These are phyloP conservation scores for Notechis scutatus DNA, from an alignment of 2,113 vertebrate species.

Conservation along the genomic window DNA sequence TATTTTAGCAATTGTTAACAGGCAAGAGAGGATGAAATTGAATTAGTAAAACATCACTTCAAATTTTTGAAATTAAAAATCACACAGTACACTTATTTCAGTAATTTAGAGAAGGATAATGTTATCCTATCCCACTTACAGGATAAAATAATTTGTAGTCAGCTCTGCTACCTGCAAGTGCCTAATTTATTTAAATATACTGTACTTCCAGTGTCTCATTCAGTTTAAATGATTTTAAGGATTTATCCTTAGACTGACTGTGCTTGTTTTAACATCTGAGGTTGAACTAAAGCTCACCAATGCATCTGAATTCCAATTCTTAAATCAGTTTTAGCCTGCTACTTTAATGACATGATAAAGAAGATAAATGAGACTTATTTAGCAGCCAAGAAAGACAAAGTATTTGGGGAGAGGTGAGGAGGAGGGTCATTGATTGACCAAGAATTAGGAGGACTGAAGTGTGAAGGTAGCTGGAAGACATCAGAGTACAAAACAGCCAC, in stretches of 20 bases:
- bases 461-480: conserved; percentile 14
- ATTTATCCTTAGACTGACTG: conserved; percentile 28
- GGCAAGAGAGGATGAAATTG: not conserved
- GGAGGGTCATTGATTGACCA: conserved; percentile 19
- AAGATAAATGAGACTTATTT: conserved; percentile 31
- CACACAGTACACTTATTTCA: rapidly evolving
- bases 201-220: conserved; percentile 20
- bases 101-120: conserved; percentile 8
- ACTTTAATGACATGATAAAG: conserved; percentile 34
- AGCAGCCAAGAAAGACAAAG: not conserved
- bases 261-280: not conserved
- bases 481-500: not conserved
- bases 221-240: conserved; percentile 12
- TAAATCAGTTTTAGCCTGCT: not conserved
- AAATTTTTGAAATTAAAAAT: conserved; percentile 12
- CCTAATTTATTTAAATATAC: conserved; percentile 28
- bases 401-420: not conserved
- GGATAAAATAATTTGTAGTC: conserved; percentile 32
- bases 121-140: conserved; percentile 10
- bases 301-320: conserved; percentile 28
- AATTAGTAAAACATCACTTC: not conserved
- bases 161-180: not conserved
- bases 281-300: conserved; percentile 31
- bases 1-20: not conserved
- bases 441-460: not conserved